Percentiles rank a stretch among this genome's conserved stretches.
These are phyloP conservation scores for Thamnophis sirtalis DNA, from an alignment of 2,113 vertebrate genomes.

Conservation along the genomic window DNA sequence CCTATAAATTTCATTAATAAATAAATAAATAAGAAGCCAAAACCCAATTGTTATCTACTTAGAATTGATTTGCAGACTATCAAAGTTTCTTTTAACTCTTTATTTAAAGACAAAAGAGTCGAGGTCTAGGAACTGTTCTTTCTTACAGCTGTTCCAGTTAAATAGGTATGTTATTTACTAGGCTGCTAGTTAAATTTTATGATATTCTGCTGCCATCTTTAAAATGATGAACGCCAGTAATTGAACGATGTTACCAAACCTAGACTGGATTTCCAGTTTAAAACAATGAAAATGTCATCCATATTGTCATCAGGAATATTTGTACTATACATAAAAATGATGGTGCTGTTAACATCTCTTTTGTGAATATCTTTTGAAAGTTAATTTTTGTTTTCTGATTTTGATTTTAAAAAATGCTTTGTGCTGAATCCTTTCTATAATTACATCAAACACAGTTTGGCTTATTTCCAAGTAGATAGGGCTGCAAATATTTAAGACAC, in stretches of 20 bases:
- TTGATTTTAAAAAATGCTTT: background rate
- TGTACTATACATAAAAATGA: background rate
- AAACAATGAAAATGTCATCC: constrained; percentile 5
- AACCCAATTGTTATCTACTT: constrained; percentile 14
- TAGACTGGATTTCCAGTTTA: background rate
- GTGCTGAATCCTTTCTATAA: background rate
- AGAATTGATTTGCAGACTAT: constrained; percentile 36
- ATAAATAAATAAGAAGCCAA: too few relatives aligned
- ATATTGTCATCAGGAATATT: background rate
- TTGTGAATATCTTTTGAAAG: constrained; percentile 1
- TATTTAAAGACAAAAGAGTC: constrained; percentile 29
- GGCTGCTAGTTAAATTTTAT: background rate
- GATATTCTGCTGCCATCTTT: background rate
- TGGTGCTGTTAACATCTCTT: constrained; percentile 15
- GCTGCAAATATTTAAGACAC: background rate
- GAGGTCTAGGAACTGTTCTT: constrained; percentile 26
- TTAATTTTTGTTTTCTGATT: background rate
- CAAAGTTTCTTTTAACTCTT: background rate
- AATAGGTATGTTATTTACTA: background rate
- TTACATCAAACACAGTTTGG: background rate
- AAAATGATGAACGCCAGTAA: background rate
- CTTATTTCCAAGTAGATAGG: background rate
- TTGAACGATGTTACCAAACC: constrained; percentile 1
- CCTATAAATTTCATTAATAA: too few relatives aligned
- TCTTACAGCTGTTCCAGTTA: constrained; percentile 1